phyloP scores from a whole-genome alignment of 2,888 invertebrate species.

The Ichneumon xanthorius region DNA sequence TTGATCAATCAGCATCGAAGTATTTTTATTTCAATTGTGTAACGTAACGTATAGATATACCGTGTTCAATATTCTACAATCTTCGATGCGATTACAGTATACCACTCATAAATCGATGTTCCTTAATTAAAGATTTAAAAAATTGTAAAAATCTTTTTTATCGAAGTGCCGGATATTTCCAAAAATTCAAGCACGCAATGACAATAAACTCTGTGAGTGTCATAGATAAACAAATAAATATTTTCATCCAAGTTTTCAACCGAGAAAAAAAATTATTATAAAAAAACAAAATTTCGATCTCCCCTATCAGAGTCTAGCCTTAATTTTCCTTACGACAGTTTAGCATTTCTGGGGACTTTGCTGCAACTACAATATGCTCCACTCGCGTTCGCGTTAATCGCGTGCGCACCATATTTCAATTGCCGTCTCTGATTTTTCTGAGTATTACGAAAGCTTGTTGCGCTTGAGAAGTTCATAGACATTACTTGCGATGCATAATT shows the following conservation, averaged over 20 bases:
- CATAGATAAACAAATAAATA: neutral
- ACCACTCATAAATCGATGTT: neutral
- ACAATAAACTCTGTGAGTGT: neutral
- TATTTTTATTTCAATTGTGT: neutral
- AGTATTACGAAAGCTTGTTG: slow-evolving; percentile 1
- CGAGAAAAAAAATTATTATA: neutral
- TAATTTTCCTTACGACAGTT: neutral
- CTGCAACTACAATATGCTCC: neutral
- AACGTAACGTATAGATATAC: neutral
- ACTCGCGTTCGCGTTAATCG: slow-evolving; percentile 1
- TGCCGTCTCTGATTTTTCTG: slow-evolving; percentile 7
- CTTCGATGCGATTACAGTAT: neutral
- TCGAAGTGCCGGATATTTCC: neutral
- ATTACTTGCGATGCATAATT: neutral
- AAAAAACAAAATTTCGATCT: neutral
- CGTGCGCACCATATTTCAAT: neutral
- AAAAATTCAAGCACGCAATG: neutral
- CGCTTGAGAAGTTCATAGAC: neutral
- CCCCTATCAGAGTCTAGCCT: neutral
- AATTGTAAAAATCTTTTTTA: neutral
- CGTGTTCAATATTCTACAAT: neutral
- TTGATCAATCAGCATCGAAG: neutral
- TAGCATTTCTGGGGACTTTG: neutral
- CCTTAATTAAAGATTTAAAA: neutral
- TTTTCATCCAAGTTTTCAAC: neutral